phyloP scores from a whole-genome alignment of 2,797 vertebrate species.

The Gallinago stenura region DNA sequence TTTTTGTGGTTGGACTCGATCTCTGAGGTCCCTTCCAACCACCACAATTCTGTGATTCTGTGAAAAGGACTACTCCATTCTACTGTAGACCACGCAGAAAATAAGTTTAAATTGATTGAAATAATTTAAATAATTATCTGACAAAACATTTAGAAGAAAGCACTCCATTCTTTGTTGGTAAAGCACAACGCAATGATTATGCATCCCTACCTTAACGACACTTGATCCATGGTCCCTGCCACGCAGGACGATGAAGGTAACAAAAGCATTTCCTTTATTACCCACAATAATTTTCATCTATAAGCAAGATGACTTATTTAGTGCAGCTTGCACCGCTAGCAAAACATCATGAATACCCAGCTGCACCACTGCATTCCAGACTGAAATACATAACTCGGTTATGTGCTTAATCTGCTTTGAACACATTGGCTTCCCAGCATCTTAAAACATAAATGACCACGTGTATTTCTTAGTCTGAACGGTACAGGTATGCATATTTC shows the following conservation, averaged over 20 bases:
- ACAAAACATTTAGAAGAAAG: background rate
- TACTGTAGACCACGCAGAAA: background rate
- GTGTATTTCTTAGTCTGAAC: background rate
- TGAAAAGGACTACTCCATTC: background rate
- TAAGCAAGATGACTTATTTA: background rate
- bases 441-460: background rate
- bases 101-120: background rate
- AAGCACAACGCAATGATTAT: background rate
- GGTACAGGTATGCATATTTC: background rate
- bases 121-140: background rate
- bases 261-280: background rate
- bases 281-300: background rate
- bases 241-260: background rate
- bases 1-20: too few relatives aligned
- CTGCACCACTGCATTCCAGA: background rate
- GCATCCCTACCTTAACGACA: background rate
- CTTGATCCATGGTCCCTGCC: background rate
- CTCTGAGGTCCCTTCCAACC: too few relatives aligned
- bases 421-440: background rate
- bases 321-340: fast-evolving
- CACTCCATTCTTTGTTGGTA: background rate
- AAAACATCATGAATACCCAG: background rate
- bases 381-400: background rate
- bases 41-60: too few relatives aligned
- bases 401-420: background rate